A percentile compares a stretch with the other conserved stretches of the same genome.
Conservation (phyloP, 2,888 invertebrate species). For the Hirtodrosophila histrioides region DNA sequence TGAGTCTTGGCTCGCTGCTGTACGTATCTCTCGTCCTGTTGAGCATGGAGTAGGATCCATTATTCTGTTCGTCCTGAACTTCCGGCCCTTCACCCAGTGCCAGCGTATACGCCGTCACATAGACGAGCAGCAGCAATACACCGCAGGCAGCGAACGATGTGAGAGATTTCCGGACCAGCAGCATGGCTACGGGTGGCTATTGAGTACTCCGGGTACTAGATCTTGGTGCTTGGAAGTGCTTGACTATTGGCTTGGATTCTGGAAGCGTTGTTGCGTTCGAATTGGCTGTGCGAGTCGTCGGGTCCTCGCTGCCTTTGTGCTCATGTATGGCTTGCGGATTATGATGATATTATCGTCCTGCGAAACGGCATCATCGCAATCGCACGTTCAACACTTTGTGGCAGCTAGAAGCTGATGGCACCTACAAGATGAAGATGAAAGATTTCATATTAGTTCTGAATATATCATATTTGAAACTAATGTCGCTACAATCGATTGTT, state of each 20-base stretch:
- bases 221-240: conserved; percentile 26
- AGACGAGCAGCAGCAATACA: conserved; percentile 69
- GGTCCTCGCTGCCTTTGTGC: conserved; percentile 19
- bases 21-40: conserved; percentile 14
- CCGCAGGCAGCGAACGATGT: conserved; percentile 54
- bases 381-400: conserved; percentile 41
- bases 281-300: conserved; percentile 46
- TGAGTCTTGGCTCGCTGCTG: conserved; percentile 24
- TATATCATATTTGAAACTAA: background rate
- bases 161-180: conserved; percentile 44
- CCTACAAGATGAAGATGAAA: conserved; percentile 26
- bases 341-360: conserved; percentile 33
- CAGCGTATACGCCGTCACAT: conserved; percentile 74
- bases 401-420: conserved; percentile 29
- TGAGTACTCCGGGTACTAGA: background rate
- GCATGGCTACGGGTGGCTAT: conserved; percentile 37
- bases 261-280: conserved; percentile 62
- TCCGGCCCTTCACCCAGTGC: conserved; percentile 30
- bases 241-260: conserved; percentile 32
- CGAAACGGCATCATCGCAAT: conserved; percentile 52
- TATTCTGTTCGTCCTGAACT: conserved; percentile 18
- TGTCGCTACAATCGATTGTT: too few relatives aligned
- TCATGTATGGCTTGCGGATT: conserved; percentile 14
- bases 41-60: conserved; percentile 7
- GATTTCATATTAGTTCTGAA: conserved; percentile 15